These are phyloP conservation scores for Whitmania pigra DNA, from an alignment of 1,140 invertebrate genomes.

Conservation along the genomic window DNA sequence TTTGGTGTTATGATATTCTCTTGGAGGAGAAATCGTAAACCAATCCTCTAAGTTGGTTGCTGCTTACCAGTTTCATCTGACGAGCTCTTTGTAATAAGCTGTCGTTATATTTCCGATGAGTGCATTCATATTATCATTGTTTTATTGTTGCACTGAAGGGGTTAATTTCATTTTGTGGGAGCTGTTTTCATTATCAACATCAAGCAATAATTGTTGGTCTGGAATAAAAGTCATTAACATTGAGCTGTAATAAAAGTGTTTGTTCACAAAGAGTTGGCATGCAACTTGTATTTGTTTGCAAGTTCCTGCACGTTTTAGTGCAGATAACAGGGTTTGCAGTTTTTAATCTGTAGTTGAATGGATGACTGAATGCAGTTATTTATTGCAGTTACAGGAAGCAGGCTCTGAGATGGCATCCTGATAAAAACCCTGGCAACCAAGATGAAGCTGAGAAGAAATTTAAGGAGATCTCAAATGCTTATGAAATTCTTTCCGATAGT, in stretches of 20 bases:
- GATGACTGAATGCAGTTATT: slow-evolving; percentile 8
- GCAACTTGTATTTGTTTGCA: neutral
- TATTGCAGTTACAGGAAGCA: slow-evolving; percentile 75
- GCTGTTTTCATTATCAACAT: neutral
- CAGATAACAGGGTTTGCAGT: neutral
- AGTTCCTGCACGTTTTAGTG: neutral
- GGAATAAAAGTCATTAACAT: no score
- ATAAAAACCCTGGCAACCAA: slow-evolving; percentile 93
- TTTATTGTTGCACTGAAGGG: no score
- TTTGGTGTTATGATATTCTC: no score
- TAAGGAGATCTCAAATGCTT: slow-evolving; percentile 96
- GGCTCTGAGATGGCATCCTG: slow-evolving; percentile 98
- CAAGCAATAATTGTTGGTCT: no score
- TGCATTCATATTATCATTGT: no score
- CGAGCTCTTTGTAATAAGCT: no score
- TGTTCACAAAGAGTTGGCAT: neutral
- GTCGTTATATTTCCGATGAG: no score
- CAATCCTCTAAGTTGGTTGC: no score
- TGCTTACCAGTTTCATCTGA: no score
- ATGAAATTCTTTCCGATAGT: slow-evolving; percentile 96
- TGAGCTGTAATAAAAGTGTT: no score
- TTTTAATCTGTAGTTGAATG: neutral
- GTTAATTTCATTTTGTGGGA: no score
- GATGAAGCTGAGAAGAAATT: slow-evolving; percentile 90
- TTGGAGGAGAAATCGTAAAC: no score